Conservation (phyloP, 1,140 invertebrate genomes). For the Coenobita brevimanus region DNA sequence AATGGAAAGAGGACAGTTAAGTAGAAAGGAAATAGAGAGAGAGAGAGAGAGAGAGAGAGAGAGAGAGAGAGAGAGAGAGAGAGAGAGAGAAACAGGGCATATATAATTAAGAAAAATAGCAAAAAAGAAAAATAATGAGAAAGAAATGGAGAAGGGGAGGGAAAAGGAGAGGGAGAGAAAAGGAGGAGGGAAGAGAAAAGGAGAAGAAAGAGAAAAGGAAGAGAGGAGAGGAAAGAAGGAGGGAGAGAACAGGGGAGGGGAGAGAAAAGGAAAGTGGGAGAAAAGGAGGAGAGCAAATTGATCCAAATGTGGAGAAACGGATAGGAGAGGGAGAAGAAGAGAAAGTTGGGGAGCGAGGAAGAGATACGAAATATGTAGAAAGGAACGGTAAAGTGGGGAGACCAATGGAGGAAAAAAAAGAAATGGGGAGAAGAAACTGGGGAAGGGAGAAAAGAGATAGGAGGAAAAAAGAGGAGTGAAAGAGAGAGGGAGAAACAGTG, state of each 20-base stretch:
- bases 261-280: background rate
- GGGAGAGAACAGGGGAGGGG: background rate
- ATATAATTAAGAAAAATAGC: background rate
- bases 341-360: background rate
- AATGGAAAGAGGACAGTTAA: too few relatives aligned
- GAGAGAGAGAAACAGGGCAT: background rate
- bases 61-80: constrained; percentile 2
- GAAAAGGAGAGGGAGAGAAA: background rate
- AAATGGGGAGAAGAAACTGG: background rate
- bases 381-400: background rate
- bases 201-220: background rate
- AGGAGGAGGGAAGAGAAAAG: background rate
- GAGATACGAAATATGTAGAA: too few relatives aligned
- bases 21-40: too few relatives aligned
- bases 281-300: background rate
- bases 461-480: background rate
- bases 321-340: constrained; percentile 1
- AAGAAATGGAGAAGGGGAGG: background rate
- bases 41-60: background rate
- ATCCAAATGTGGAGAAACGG: background rate
- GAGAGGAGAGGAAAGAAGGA: background rate
- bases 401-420: background rate
- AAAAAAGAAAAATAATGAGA: background rate
- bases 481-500: constrained; percentile 5
- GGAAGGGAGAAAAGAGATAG: background rate